Evolutionary conservation across 1,140 invertebrate species (phyloP).

Genomic region (Eriocheir sinensis): DNA sequence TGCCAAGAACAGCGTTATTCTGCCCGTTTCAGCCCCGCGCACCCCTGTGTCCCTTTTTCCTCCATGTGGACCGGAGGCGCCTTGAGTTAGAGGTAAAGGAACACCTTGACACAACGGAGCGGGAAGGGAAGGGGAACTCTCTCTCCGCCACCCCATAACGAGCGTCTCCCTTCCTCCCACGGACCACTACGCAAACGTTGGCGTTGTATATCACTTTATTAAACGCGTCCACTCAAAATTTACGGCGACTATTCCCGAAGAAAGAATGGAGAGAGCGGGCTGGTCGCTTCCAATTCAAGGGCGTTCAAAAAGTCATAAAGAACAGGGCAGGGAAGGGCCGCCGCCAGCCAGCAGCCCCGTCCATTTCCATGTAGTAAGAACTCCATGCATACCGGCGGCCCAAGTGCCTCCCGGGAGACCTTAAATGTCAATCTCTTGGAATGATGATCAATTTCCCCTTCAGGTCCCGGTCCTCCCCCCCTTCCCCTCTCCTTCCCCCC

Average conservation of each 20-base stretch:
- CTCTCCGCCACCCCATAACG: neutral
- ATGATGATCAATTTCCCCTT: conserved; percentile 76
- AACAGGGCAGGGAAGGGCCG: conserved; percentile 49
- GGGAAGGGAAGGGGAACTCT: neutral
- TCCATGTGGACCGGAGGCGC: neutral
- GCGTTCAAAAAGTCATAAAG: conserved; percentile 77
- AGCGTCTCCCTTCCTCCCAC: neutral
- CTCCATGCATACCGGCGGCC: conserved; percentile 70
- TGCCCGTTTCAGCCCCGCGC: conserved; percentile 53
- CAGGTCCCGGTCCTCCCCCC: neutral
- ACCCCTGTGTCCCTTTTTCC: neutral
- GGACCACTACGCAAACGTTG: conserved; percentile 31
- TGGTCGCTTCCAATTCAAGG: conserved; percentile 66
- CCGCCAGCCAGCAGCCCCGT: conserved; percentile 45
- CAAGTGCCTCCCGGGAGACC: conserved; percentile 72
- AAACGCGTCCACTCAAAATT: conserved; percentile 70
- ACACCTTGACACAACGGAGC: conserved; percentile 49
- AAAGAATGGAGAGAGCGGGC: conserved; percentile 69
- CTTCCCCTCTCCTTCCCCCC: too few relatives aligned
- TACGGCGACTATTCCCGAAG: conserved; percentile 67
- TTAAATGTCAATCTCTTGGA: conserved; percentile 74
- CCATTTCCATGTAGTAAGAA: conserved; percentile 67
- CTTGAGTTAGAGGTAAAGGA: conserved; percentile 56
- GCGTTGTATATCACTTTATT: conserved; percentile 74
- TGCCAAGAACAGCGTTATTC: conserved; percentile 61